These are phyloP conservation scores for Pedionomus torquatus DNA, from an alignment of 2,113 vertebrate genomes.

Conservation along the genomic window DNA sequence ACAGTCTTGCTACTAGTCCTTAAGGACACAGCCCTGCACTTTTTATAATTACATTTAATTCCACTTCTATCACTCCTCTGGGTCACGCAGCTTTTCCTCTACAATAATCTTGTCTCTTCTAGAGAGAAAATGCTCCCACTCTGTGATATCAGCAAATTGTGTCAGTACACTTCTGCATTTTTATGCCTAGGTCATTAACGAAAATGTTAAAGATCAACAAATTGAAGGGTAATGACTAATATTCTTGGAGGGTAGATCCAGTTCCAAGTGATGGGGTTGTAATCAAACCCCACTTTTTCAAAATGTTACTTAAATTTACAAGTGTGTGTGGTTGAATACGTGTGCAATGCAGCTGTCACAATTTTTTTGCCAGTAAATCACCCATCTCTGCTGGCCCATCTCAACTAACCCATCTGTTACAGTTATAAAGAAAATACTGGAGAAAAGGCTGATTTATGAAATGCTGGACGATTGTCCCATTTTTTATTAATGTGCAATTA, in stretches of 20 bases:
- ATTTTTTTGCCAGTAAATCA: constrained; percentile 35
- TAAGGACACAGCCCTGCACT: constrained; percentile 43
- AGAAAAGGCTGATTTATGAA: constrained; percentile 23
- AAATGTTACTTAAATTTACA: neutral
- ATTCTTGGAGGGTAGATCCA: neutral
- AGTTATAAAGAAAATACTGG: neutral
- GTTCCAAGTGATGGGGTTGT: neutral
- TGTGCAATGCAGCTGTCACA: constrained; percentile 5
- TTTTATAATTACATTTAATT: constrained; percentile 58
- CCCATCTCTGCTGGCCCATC: neutral
- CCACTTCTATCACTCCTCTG: constrained; percentile 45
- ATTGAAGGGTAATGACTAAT: neutral
- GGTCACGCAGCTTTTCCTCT: constrained; percentile 50
- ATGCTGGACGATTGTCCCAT: neutral
- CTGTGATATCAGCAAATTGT: constrained; percentile 52
- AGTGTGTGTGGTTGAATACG: neutral
- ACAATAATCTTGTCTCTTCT: constrained; percentile 46
- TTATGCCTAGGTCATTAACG: constrained; percentile 4
- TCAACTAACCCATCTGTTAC: constrained; percentile 23
- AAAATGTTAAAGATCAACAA: constrained; percentile 40
- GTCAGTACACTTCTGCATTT: neutral
- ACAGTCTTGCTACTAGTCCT: constrained; percentile 14
- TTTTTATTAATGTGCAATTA: constrained; percentile 47
- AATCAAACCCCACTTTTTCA: neutral
- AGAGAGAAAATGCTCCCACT: constrained; percentile 19